Evolutionary conservation across 2,113 vertebrate genomes (phyloP), one percentile per base, ranked within the genome.

Genomic region (Anarrhichthys ocellatus): DNA sequence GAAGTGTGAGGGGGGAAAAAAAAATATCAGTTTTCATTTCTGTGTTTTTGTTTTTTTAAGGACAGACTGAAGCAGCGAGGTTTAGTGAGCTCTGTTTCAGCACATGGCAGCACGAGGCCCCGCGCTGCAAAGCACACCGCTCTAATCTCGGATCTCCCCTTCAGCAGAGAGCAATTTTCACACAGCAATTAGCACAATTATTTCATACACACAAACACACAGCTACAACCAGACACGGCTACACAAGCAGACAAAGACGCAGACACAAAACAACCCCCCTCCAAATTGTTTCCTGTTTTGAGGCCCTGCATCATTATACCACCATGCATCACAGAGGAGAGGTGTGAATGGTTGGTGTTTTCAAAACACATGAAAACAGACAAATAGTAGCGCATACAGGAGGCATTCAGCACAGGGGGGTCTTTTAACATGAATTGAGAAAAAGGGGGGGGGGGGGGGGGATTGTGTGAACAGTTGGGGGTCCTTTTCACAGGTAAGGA

Each of bases 401-500:
- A 91, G 89, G 83, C 88, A 89, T 91, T 93, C 91, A 92, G 76
- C 40, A 0, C 81, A 67, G 81, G 89, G 86, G 86, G 81, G 87
- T 87, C 81, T 89, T 91, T 90, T 84, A 88, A 86, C 83, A 80
- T 87, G 89, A 89, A 91, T 84, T 87, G 89, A 91, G 92, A 91
- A 87, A 93, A 91, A 90, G 81, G 85, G 84, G 87, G 1, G 17
- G 11, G 54, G 34, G 38, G 85, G 64, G 38, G 80, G 86, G 90
- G 83, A 91, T 84, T 89, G 88, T 88, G 82, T 83, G 86, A 91
- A 81, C 90, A 84, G 87, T 92, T 83, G 92, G 92, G 93, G 93
- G 89, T 93, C 91, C 94, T 86, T 95, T 95, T 95, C 93, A 95
- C 95, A 94, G 94, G 95, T 95, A 95, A 94, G 88, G 88, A 94